Evolutionary conservation across 64 coral and sea anemone species (phyloP).

Genomic region (Actinia tenebrosa): DNA sequence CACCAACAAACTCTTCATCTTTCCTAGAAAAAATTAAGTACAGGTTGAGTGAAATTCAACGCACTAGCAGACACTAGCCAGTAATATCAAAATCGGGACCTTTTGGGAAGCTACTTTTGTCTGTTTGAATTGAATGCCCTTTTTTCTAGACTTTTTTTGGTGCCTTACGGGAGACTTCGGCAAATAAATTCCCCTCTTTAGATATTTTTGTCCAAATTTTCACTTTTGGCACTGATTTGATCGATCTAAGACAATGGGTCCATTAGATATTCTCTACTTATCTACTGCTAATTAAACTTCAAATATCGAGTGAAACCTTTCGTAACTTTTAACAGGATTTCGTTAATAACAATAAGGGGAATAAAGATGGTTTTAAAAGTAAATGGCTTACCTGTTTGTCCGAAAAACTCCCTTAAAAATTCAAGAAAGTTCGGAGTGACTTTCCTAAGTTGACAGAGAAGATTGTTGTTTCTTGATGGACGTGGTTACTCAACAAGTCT

Average conservation of each 20-base stretch:
- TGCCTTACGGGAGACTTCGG: too few relatives aligned
- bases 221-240: too few relatives aligned
- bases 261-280: not conserved
- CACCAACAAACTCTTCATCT: slow-evolving; percentile 15
- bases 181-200: too few relatives aligned
- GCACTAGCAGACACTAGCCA: too few relatives aligned
- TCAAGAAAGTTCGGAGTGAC: not conserved
- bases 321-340: not conserved
- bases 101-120: not conserved
- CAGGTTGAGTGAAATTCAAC: not conserved
- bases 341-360: not conserved
- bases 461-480: not conserved
- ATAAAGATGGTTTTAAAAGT: not conserved
- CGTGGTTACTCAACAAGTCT: slow-evolving; percentile 24
- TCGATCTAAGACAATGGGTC: too few relatives aligned
- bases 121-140: not conserved
- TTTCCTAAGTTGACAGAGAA: not conserved
- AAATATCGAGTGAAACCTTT: not conserved
- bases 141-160: too few relatives aligned
- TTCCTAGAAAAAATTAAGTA: not conserved
- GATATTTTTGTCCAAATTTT: too few relatives aligned
- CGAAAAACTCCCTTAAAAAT: slow-evolving; percentile 1
- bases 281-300: not conserved
- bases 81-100: too few relatives aligned
- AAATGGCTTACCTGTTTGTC: not conserved